These are phyloP conservation scores for Chrysopilus asiliformis DNA, from an alignment of 2,888 invertebrate genomes.

Conservation along the genomic window DNA sequence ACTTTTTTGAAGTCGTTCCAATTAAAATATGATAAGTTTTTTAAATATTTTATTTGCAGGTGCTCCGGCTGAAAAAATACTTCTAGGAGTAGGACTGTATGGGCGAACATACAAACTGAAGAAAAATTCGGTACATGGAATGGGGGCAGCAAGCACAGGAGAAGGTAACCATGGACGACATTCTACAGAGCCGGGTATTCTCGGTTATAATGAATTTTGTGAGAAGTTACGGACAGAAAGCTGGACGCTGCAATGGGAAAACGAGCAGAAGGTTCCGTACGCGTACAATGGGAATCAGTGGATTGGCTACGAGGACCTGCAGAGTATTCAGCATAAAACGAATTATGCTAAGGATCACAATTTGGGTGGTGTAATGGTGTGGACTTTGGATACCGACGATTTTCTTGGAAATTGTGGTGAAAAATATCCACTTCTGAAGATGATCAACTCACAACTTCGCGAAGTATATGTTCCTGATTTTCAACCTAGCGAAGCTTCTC, in stretches of 20 bases:
- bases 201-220: constrained; percentile 63
- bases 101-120: constrained; percentile 52
- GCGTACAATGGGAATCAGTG: constrained; percentile 45
- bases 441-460: constrained; percentile 37
- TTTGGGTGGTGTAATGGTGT: constrained; percentile 56
- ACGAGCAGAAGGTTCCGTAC: constrained; percentile 46
- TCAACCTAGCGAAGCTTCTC: too few relatives aligned
- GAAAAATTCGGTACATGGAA: constrained; percentile 31
- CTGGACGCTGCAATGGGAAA: constrained; percentile 44
- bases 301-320: constrained; percentile 55
- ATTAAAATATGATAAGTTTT: too few relatives aligned
- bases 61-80: constrained; percentile 46
- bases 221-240: constrained; percentile 36
- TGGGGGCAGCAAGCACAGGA: constrained; percentile 45
- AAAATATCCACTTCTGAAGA: constrained; percentile 45
- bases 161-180: constrained; percentile 48
- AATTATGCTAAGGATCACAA: constrained; percentile 33
- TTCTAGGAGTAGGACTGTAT: constrained; percentile 57
- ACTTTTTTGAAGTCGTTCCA: too few relatives aligned
- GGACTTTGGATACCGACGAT: constrained; percentile 73
- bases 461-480: constrained; percentile 2
- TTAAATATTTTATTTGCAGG: too few relatives aligned
- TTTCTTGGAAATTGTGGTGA: constrained; percentile 49
- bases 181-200: constrained; percentile 46
- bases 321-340: constrained; percentile 38